A percentile compares a stretch with the other conserved stretches of the same genome.
Evolutionary conservation across 2,113 vertebrate genomes (phyloP).

Genomic region (Mesoclemmys tuberculata): DNA sequence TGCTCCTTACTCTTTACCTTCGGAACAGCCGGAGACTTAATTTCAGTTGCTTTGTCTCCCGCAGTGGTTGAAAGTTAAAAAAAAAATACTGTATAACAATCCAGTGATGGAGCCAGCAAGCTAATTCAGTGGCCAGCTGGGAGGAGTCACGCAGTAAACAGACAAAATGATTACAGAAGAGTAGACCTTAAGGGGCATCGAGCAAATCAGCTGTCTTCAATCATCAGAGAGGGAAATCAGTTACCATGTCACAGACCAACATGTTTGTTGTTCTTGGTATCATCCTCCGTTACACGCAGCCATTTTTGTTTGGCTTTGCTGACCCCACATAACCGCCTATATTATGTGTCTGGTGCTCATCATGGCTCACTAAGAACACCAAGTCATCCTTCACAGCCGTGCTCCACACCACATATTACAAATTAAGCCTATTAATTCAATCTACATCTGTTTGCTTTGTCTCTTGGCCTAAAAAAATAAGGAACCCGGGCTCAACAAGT

Average conservation of each 20-base stretch:
- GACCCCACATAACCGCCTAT: fast-evolving
- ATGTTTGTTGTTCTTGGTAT: neutral
- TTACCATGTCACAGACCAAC: neutral
- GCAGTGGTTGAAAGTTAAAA: neutral
- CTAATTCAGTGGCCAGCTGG: neutral
- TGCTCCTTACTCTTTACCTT: neutral
- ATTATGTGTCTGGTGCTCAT: fast-evolving
- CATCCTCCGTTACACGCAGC: neutral
- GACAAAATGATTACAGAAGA: neutral
- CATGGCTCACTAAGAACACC: neutral
- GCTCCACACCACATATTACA: conserved; percentile 14
- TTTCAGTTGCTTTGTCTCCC: neutral
- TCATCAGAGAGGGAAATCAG: neutral
- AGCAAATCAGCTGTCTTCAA: too few species aligned
- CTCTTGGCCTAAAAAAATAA: conserved; percentile 44
- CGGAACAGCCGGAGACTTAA: neutral
- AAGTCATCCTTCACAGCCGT: neutral
- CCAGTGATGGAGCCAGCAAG: neutral
- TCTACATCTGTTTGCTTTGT: conserved; percentile 44
- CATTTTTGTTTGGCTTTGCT: neutral
- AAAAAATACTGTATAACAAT: neutral
- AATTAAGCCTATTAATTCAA: conserved; percentile 6
- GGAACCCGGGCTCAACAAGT: neutral
- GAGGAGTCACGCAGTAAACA: neutral
- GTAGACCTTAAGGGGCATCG: neutral